A percentile compares a stretch with the other conserved stretches of the same genome.
Conservation (phyloP, 53 echinoderm and acorn worm genomes). For the Pentamera pediparva region DNA sequence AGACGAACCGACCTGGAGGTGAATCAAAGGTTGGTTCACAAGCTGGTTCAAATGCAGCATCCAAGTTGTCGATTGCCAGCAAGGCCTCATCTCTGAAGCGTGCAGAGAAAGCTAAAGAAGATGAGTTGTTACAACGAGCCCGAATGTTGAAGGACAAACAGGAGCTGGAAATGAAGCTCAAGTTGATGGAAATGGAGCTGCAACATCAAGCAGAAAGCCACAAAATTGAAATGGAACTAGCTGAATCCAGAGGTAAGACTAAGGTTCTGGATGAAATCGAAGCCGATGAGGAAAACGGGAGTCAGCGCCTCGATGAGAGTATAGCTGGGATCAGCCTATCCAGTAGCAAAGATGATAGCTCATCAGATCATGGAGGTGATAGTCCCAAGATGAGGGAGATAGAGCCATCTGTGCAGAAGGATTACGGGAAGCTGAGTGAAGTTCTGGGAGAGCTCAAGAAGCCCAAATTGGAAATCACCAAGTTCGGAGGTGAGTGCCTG, state of each 20-base stretch:
- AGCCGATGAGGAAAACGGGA: background rate
- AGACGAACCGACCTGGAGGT: background rate
- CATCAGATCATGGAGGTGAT: background rate
- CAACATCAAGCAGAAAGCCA: background rate
- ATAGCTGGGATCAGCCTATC: too few species aligned
- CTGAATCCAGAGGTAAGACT: background rate
- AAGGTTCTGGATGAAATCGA: background rate
- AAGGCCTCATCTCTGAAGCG: background rate
- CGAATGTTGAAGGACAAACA: background rate
- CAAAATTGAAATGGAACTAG: background rate
- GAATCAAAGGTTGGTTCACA: background rate
- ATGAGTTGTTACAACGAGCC: background rate
- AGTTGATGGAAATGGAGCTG: background rate
- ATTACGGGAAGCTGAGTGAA: constrained; percentile 19
- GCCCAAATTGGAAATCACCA: constrained; percentile 41
- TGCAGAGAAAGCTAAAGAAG: background rate
- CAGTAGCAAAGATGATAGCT: too few species aligned
- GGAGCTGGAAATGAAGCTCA: background rate
- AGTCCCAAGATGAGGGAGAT: background rate
- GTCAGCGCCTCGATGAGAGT: too few species aligned
- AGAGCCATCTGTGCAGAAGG: background rate
- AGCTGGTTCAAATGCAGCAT: background rate
- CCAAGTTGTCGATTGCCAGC: background rate
- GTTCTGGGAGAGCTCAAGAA: constrained; percentile 32
- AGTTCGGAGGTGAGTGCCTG: constrained; percentile 39